Evolutionary conservation across 2,113 vertebrate genomes (phyloP), one percentile per base, ranked within the genome.

Genomic region (Mesembrinibis cayennensis): DNA sequence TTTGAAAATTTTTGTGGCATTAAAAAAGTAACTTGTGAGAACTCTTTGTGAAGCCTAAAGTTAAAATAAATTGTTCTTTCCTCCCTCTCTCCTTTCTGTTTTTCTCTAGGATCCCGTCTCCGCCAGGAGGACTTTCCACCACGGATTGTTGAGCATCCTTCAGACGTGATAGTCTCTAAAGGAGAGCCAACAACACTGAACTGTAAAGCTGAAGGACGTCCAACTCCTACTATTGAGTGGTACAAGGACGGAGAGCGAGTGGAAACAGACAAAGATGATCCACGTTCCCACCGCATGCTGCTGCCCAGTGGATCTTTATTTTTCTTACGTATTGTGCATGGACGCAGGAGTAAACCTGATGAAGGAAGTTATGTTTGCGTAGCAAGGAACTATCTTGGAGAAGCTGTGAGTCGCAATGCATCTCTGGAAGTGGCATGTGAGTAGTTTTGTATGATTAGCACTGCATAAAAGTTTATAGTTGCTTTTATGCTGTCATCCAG

Each of bases 371-470:
- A 99, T 8, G 98, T 99, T 17, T 99, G 99, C 3, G 99, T 99
- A 61, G 99, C 99, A 22, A 98, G 99, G 95, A 99, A 99, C 98
- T 99, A 99, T 96, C 99, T 99, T 47, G 99, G 99, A 25, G 99
- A 99, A 96, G 99, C 99, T 34, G 99, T 99, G 98, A 99, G 99
- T 95, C 99, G 99, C 78, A 99, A 99, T 4, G 99, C 99, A 3
- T 99, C 99, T 25, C 98, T 99, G 97, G 99, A 99, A 98, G 99
- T 99, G 96, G 99, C 99, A 98, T 99, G 99, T 99, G 97, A 99
- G 99, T 99, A 92, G 25, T 32, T 23, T 32, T 26, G 2, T 58
- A 23, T 21, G 11, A 19, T 66, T 49, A 11, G 9, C 13, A 1
- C 18, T 16, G 30, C 36, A 6, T 79, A 27, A 14, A 50, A 16